Percentiles rank a stretch among this genome's conserved stretches.
These are phyloP conservation scores for Syritta pipiens DNA, from an alignment of 2,888 invertebrate species.

Conservation along the genomic window DNA sequence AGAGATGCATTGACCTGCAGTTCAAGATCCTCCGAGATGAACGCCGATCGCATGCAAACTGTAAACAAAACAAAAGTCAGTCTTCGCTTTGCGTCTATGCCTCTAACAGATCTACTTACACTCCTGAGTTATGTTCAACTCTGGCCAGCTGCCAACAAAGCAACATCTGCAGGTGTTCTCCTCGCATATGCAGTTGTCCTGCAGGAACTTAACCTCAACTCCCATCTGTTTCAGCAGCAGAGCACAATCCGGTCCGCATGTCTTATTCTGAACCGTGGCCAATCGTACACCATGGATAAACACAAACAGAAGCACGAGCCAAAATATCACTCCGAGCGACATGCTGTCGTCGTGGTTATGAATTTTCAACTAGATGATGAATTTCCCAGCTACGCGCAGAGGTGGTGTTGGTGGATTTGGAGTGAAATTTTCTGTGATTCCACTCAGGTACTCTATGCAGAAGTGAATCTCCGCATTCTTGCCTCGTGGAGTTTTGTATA, in stretches of 20 bases:
- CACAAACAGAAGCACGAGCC: constrained; percentile 8
- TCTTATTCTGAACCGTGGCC: neutral
- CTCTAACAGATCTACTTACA: constrained; percentile 19
- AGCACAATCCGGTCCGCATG: constrained; percentile 27
- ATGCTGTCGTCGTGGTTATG: constrained; percentile 32
- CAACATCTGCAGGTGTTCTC: constrained; percentile 35
- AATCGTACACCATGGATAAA: constrained; percentile 13
- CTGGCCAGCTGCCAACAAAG: constrained; percentile 35
- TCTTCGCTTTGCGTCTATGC: neutral
- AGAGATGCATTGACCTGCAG: constrained; percentile 26
- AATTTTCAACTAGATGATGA: constrained; percentile 21
- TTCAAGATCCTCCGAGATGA: constrained; percentile 18
- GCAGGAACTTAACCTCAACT: constrained; percentile 28
- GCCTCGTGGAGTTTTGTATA: constrained; percentile 25
- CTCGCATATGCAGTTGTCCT: constrained; percentile 39
- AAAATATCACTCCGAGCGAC: constrained; percentile 24
- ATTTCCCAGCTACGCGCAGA: neutral
- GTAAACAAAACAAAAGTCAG: neutral
- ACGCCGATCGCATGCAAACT: constrained; percentile 43
- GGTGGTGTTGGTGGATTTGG: neutral
- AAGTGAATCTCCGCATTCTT: constrained; percentile 52
- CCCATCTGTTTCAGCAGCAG: constrained; percentile 36
- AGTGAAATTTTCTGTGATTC: constrained; percentile 20
- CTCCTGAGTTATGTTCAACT: constrained; percentile 14
- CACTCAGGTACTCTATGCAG: constrained; percentile 23